Evolutionary conservation across 2,113 vertebrate species (phyloP).

Genomic region (Pseudorasbora parva): DNA sequence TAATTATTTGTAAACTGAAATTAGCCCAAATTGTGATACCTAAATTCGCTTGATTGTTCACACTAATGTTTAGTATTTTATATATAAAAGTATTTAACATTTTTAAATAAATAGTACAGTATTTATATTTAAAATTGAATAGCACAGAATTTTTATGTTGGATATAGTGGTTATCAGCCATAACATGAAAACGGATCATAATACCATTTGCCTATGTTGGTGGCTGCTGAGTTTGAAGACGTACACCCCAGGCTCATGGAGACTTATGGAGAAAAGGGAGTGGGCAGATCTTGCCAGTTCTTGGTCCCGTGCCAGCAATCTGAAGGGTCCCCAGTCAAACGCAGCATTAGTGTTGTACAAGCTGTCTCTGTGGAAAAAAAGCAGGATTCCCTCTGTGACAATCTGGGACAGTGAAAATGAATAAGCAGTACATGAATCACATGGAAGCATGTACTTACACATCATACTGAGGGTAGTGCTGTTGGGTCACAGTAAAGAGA

Average conservation of each 20-base stretch:
- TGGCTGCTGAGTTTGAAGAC: conserved; percentile 84
- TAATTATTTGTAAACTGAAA: no score
- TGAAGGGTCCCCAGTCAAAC: conserved; percentile 89
- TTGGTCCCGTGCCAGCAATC: conserved; percentile 76
- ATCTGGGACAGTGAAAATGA: not conserved
- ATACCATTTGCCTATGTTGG: conserved; percentile 82
- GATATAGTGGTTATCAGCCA: not conserved
- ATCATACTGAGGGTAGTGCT: conserved; percentile 87
- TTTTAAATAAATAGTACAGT: no score
- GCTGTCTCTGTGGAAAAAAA: conserved; percentile 77
- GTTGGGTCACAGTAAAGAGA: conserved; percentile 78
- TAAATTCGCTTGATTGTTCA: no score
- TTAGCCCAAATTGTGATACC: no score
- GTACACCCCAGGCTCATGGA: conserved; percentile 83
- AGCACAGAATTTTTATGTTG: not conserved
- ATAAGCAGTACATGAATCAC: not conserved
- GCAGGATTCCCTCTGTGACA: not conserved
- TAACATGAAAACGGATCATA: not conserved
- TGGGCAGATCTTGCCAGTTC: conserved; percentile 62
- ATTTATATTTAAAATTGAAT: not conserved
- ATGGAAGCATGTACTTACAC: conserved; percentile 72
- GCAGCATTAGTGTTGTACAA: conserved; percentile 84
- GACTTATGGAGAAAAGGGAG: conserved; percentile 77
- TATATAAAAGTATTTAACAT: not conserved
- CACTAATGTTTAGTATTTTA: not conserved